A percentile compares a stretch with the other conserved stretches of the same genome.
phyloP scores from a whole-genome alignment of 2,797 vertebrate genomes.

The Myotis pilosus region DNA sequence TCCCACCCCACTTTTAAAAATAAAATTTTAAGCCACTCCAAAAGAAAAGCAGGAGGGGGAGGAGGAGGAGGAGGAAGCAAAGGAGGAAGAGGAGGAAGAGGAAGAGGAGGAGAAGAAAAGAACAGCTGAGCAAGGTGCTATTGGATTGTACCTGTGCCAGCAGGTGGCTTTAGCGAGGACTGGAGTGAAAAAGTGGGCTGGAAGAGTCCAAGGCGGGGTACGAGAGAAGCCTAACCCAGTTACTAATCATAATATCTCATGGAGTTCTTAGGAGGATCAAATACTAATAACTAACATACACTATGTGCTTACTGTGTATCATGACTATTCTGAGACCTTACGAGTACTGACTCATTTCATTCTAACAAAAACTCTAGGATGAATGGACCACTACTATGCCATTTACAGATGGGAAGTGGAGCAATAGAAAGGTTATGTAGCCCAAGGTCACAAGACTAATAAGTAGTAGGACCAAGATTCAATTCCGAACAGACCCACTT shows the following conservation, averaged over 20 bases:
- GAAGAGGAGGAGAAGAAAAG: accelerated
- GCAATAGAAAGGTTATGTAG: not conserved
- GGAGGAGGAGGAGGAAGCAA: not conserved
- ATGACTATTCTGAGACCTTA: not conserved
- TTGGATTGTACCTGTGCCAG: not conserved
- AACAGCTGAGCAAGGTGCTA: not conserved
- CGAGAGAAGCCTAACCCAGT: not conserved
- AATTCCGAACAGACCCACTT: not conserved
- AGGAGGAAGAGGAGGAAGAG: not conserved
- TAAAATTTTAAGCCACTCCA: not conserved
- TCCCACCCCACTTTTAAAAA: not conserved
- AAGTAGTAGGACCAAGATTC: not conserved
- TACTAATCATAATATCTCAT: too few species aligned
- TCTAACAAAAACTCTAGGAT: not conserved
- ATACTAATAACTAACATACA: not conserved
- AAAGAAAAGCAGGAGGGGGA: not conserved
- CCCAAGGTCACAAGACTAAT: not conserved
- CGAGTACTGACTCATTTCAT: not conserved
- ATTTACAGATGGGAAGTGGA: not conserved
- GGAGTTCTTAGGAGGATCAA: not conserved
- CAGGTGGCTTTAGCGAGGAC: not conserved
- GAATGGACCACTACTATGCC: not conserved
- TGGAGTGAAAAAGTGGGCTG: not conserved
- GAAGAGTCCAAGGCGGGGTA: not conserved
- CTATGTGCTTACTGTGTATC: not conserved